phyloP scores from a whole-genome alignment of 2,797 vertebrate genomes.

The Anabas testudineus region DNA sequence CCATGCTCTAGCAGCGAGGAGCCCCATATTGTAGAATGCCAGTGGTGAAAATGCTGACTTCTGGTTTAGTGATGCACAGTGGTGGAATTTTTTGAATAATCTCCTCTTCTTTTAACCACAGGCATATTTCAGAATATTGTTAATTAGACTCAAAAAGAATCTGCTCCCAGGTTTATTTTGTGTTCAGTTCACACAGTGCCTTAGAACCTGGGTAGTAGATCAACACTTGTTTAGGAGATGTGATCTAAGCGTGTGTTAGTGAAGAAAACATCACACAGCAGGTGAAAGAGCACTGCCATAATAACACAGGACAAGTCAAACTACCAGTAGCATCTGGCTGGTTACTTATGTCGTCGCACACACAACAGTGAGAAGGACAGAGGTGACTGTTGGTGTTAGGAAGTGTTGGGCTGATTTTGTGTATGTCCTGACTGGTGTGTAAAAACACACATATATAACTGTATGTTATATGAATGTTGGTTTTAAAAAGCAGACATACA shows the following conservation, averaged over 20 bases:
- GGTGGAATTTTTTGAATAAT: conserved; percentile 55
- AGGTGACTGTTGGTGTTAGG: conserved; percentile 23
- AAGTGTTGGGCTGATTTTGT: conserved; percentile 7
- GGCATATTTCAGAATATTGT: conserved; percentile 34
- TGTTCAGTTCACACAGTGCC: conserved; percentile 23
- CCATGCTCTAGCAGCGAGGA: conserved; percentile 25
- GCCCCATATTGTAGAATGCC: conserved; percentile 4
- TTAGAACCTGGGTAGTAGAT: conserved; percentile 23
- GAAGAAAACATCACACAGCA: conserved; percentile 18
- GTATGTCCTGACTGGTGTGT: neutral
- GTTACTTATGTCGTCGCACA: neutral
- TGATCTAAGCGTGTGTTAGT: neutral
- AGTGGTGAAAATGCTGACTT: conserved; percentile 43
- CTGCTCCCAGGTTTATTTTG: conserved; percentile 10
- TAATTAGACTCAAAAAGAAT: conserved; percentile 31
- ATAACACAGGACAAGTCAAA: conserved; percentile 18
- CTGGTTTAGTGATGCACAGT: conserved; percentile 40
- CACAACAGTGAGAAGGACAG: neutral
- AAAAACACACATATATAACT: neutral
- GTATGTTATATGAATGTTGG: no score
- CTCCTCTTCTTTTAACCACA: conserved; percentile 30
- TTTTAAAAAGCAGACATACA: conserved; percentile 9
- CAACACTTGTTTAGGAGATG: conserved; percentile 10
- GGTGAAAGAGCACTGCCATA: neutral
- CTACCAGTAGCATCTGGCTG: conserved; percentile 8